A percentile compares a stretch with the other conserved stretches of the same genome.
Conservation (phyloP, 2,113 vertebrate species). For the Riparia riparia region DNA sequence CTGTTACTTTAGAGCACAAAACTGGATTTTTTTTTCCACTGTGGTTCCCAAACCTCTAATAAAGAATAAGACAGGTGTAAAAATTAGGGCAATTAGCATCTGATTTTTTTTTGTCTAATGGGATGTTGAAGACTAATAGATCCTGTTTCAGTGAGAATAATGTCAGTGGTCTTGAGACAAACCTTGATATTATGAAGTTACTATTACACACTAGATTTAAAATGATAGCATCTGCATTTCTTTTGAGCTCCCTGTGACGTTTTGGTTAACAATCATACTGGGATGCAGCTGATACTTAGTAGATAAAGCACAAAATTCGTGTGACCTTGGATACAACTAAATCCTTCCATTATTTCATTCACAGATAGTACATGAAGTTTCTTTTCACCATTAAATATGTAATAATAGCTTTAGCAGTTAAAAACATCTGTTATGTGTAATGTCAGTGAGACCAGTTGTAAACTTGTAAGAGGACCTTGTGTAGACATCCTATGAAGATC, state of each 20-base stretch:
- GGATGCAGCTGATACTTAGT: not conserved
- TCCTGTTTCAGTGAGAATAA: not conserved
- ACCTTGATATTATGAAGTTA: not conserved
- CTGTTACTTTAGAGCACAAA: not conserved
- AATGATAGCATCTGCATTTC: not conserved
- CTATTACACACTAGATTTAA: not conserved
- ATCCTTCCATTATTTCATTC: not conserved
- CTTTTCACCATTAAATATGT: not conserved
- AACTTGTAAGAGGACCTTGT: not conserved
- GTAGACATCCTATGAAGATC: not conserved
- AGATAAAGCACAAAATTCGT: not conserved
- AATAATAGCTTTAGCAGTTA: not conserved
- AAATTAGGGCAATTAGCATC: not conserved
- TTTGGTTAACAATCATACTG: not conserved
- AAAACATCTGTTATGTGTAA: not conserved
- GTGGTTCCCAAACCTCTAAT: not conserved
- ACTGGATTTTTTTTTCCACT: not conserved
- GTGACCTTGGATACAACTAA: not conserved
- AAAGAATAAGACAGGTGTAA: not conserved
- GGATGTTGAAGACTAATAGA: not conserved
- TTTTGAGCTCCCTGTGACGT: accelerated
- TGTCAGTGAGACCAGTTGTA: not conserved
- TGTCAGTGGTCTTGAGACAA: not conserved
- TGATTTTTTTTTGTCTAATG: not conserved
- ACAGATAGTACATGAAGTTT: not conserved